Evolutionary conservation across 2,113 vertebrate species (phyloP), one percentile per base, ranked within the genome.

Genomic region (Furnarius figulus): DNA sequence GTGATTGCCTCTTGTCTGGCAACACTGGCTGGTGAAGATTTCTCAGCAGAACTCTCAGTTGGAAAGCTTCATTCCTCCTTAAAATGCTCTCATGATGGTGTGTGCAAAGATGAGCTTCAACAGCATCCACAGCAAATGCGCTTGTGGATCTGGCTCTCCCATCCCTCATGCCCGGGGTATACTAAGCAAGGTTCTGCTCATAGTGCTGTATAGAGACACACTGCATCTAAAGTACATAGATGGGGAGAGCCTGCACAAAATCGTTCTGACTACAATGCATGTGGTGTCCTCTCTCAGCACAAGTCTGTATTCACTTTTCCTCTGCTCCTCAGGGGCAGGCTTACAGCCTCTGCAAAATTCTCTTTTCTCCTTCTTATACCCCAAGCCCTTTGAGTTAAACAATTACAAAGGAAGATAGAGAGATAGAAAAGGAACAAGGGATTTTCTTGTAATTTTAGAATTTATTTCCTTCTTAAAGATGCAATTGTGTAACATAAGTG

Each of bases 381-480:
- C 85, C 76, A 67, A 84, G 14, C 59, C 50, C 35, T 85, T 68
- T 28, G 77, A 80, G 63, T 67, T 77, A 80, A 93, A 86, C 42
- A 39, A 27, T 83, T 77, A 77, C 86, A 89, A 88, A 62, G 42
- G 63, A 68, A 89, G 93, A 92, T 91, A 53, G 9, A 71, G 33
- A 81, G 90, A 91, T 87, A 93, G 72, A 56, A 86, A 66, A 96
- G 72, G 27, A 94, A 91, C 89, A 92, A 75, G 75, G 61, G 83
- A 74, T 90, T 91, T 85, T 95, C 77, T 90, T 97, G 90, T 90
- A 89, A 87, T 90, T 94, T 96, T 85, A 89, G 68, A 72, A 39
- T 85, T 87, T 91, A 81, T 84, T 85, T 88, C 65, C 68, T 78
- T 79, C 85, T 95, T 71, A 89, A 86, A 92, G 67, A 89, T 50